Evolutionary conservation across 1,140 invertebrate species (phyloP).

Genomic region (Drosophila setifemur): DNA sequence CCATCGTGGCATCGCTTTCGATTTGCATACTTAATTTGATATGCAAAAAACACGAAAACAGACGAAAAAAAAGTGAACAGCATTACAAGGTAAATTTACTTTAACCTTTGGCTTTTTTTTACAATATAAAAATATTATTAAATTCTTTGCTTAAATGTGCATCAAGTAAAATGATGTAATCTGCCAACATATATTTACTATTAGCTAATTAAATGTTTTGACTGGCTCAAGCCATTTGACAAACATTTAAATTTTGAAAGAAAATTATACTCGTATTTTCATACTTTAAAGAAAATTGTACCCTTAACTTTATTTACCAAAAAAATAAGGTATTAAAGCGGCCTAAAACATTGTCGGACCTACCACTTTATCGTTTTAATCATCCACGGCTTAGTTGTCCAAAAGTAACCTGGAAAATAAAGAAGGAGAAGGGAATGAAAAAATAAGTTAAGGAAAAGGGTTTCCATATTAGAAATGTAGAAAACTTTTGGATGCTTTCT

Average conservation of each 20-base stretch:
- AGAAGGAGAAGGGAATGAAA: conserved; percentile 24
- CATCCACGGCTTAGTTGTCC: conserved; percentile 41
- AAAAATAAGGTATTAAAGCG: conserved; percentile 12
- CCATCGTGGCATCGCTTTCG: conserved; percentile 29
- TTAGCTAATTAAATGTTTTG: too few species aligned
- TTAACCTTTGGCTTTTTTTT: neutral
- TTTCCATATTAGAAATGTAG: conserved; percentile 72
- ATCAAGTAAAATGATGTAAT: too few species aligned
- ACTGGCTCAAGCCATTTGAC: too few species aligned
- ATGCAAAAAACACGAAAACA: conserved; percentile 43
- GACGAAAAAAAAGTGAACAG: neutral
- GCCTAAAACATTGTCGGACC: conserved; percentile 1
- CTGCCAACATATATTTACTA: too few species aligned
- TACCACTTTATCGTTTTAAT: conserved; percentile 73
- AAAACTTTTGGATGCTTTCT: conserved; percentile 59
- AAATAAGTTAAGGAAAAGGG: conserved; percentile 48
- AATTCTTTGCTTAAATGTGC: too few species aligned
- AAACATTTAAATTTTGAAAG: neutral
- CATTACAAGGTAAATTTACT: neutral
- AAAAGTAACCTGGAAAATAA: conserved; percentile 26
- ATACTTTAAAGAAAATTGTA: neutral
- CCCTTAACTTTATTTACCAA: neutral
- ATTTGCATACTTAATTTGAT: conserved; percentile 73
- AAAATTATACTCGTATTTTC: neutral
- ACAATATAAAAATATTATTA: too few species aligned